Evolutionary conservation across 2,888 invertebrate species (phyloP).

Genomic region (Lobophora halterata): DNA sequence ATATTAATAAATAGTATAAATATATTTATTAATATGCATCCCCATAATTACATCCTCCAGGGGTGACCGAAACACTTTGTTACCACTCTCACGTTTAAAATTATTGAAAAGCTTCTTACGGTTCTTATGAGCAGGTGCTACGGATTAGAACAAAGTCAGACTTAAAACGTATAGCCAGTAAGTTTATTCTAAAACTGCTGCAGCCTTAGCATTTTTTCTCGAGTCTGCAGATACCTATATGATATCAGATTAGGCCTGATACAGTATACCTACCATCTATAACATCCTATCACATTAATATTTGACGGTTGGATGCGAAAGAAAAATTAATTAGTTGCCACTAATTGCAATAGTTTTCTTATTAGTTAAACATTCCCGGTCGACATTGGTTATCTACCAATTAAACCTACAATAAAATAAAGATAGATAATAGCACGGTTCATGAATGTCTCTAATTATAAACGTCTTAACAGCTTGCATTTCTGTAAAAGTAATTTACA

Average conservation of each 20-base stretch:
- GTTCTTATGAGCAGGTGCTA: conserved; percentile 12
- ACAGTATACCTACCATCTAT: too few species aligned
- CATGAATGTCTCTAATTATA: background rate
- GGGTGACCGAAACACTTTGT: conserved; percentile 1
- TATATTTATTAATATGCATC: background rate
- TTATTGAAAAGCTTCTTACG: conserved; percentile 13
- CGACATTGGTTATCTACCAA: too few species aligned
- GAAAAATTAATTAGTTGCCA: too few species aligned
- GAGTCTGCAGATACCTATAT: conserved; percentile 5
- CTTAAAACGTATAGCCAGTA: conserved; percentile 2
- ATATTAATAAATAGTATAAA: too few species aligned
- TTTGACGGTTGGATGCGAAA: too few species aligned
- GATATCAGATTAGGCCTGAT: conserved; percentile 4
- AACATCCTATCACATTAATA: too few species aligned
- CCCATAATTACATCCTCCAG: conserved; percentile 6
- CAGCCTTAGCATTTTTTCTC: conserved; percentile 1
- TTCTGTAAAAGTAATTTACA: conserved; percentile 1
- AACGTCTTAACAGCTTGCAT: background rate
- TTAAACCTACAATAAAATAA: too few species aligned
- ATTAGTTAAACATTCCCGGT: too few species aligned
- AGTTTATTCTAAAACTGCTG: conserved; percentile 12
- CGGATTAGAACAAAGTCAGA: conserved; percentile 17
- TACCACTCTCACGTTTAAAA: conserved; percentile 21
- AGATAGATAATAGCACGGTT: too few species aligned
- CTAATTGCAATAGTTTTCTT: too few species aligned